Evolutionary conservation across 2,113 vertebrate species (phyloP).

Genomic region (Nibea coibor): DNA sequence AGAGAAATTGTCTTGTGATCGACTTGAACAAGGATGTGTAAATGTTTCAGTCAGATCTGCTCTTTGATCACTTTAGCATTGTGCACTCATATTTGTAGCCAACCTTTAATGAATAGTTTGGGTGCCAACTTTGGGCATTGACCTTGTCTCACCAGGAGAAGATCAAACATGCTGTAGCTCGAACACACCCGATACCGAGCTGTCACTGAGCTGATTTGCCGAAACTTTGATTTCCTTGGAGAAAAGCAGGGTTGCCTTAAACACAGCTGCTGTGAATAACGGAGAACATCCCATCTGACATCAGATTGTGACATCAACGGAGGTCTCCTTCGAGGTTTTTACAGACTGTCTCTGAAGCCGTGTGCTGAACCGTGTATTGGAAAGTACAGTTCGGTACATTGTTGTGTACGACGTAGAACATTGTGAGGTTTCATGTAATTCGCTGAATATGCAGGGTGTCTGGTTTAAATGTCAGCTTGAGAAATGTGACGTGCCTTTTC

Average conservation of each 20-base stretch:
- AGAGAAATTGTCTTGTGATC: neutral
- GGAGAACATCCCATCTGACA: constrained; percentile 14
- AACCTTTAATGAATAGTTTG: neutral
- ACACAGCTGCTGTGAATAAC: constrained; percentile 35
- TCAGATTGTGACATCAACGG: neutral
- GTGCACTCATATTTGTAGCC: neutral
- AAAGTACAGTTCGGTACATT: constrained; percentile 31
- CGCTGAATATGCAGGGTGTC: constrained; percentile 33
- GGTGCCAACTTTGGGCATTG: neutral
- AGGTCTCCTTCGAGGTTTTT: neutral
- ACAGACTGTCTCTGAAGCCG: constrained; percentile 2
- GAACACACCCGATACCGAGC: neutral
- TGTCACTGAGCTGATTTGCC: constrained; percentile 20
- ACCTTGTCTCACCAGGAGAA: constrained; percentile 8
- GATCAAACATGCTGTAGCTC: neutral
- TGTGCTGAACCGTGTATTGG: neutral
- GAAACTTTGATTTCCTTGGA: constrained; percentile 20
- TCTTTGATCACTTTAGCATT: neutral
- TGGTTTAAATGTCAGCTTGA: constrained; percentile 58
- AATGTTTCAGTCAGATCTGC: constrained; percentile 27
- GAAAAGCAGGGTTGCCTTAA: constrained; percentile 63
- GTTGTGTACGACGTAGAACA: constrained; percentile 44
- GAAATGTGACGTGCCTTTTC: constrained; percentile 75
- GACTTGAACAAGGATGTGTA: constrained; percentile 3
- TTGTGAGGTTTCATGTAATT: constrained; percentile 42